phyloP scores from a whole-genome alignment of 1,140 invertebrate genomes.

The Chrysoperla carnea region DNA sequence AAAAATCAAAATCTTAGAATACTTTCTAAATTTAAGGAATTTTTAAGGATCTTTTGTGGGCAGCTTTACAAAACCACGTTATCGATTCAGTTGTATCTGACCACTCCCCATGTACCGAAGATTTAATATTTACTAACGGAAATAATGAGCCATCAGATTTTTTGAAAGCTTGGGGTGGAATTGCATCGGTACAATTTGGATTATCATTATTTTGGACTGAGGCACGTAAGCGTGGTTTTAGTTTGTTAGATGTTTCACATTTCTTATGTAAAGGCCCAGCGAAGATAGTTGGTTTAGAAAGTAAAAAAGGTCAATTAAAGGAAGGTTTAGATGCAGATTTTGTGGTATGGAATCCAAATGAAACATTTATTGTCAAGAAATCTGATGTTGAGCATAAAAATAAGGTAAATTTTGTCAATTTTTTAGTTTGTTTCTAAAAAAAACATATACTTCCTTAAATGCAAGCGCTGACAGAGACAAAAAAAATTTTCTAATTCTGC shows the following conservation, averaged over 20 bases:
- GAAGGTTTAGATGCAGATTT: slow-evolving; percentile 52
- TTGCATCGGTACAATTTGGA: slow-evolving; percentile 50
- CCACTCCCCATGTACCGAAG: slow-evolving; percentile 51
- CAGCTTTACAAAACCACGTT: slow-evolving; percentile 30
- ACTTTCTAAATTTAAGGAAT: no score
- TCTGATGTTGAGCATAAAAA: slow-evolving; percentile 35
- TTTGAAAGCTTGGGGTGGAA: slow-evolving; percentile 52
- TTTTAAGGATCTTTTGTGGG: slow-evolving; percentile 39
- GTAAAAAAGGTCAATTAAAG: slow-evolving; percentile 36
- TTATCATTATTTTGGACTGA: slow-evolving; percentile 48
- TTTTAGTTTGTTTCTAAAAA: slow-evolving; percentile 14
- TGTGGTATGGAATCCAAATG: slow-evolving; percentile 48
- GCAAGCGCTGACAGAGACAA: no score
- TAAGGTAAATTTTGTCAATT: slow-evolving; percentile 24
- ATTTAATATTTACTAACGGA: slow-evolving; percentile 32
- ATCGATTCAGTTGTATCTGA: slow-evolving; percentile 53
- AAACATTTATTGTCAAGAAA: slow-evolving; percentile 29
- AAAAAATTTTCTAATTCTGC: no score
- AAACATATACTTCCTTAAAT: no score
- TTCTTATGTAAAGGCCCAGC: slow-evolving; percentile 42
- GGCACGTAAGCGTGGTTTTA: slow-evolving; percentile 27
- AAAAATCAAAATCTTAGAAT: no score
- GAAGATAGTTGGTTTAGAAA: slow-evolving; percentile 34
- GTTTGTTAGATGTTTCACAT: slow-evolving; percentile 31
- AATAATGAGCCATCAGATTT: slow-evolving; percentile 32